Percentiles rank a stretch among this genome's conserved stretches.
These are phyloP conservation scores for Sorex maritimensis DNA, from an alignment of 2,797 vertebrate species.

Conservation along the genomic window DNA sequence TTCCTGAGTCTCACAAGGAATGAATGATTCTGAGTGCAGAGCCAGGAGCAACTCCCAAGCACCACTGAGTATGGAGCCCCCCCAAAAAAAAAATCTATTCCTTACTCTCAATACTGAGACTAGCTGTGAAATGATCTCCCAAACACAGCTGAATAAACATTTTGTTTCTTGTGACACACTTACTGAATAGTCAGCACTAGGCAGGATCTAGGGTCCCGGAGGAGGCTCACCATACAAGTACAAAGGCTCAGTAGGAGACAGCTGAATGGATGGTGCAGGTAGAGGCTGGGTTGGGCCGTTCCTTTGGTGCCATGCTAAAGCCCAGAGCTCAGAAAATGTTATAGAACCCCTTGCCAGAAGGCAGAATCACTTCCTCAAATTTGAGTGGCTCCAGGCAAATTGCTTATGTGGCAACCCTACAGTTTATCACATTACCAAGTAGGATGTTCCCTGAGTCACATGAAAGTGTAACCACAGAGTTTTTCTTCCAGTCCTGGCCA, in stretches of 20 bases:
- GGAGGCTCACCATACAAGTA: not conserved
- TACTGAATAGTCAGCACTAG: not conserved
- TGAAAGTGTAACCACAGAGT: not conserved
- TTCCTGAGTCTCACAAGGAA: too few species aligned
- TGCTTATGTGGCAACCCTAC: not conserved
- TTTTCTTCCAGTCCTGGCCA: not conserved
- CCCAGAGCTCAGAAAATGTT: constrained; percentile 7
- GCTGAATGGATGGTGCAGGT: not conserved
- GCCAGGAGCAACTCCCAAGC: too few species aligned
- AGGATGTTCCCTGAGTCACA: not conserved
- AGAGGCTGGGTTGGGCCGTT: not conserved
- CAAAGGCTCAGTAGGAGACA: not conserved
- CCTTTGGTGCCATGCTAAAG: not conserved
- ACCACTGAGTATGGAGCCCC: too few species aligned
- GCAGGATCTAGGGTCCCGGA: not conserved
- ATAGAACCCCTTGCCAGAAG: not conserved
- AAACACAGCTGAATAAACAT: constrained; percentile 41
- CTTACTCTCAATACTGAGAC: constrained; percentile 41
- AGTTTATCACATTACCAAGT: not conserved
- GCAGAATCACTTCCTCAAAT: not conserved
- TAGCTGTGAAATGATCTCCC: not conserved
- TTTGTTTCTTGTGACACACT: constrained; percentile 8
- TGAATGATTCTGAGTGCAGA: too few species aligned
- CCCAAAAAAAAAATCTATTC: not conserved
- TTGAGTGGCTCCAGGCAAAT: not conserved